Base-by-base conservation (phyloP, 2,797 vertebrate genomes). In the Spatula versicolor region DNA sequence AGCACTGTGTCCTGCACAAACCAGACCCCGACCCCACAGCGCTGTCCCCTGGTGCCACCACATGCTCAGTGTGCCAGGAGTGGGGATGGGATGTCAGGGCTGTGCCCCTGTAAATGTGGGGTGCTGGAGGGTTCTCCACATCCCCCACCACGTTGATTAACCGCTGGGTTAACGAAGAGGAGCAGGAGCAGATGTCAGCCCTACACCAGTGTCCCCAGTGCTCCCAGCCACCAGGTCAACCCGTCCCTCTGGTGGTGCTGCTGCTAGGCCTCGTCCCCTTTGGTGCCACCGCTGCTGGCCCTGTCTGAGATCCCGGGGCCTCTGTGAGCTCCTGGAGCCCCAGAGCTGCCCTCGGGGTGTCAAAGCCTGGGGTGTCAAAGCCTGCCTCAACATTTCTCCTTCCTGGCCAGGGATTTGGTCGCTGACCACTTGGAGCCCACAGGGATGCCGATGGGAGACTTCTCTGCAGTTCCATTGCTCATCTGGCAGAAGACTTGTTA, bases 1-100 rank as follows among this genome's bases (percentile, higher is more conserved):
- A 39, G 35, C 35, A 39, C 37, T 2, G 14, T 26, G 50, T 60
- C 35, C 16, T 37, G 37, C 20, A 21, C 6, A 11, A 50, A 22
- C 11, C 2, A 6, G 35, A 37, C 20, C 14, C 0, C 1, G 7
- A 23, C 54, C 72, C 54, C 20, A 0, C 0, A 11, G 55, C 35
- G 0, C 25, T 63, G 50, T 37, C 48, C 56, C 11, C 37, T 31
- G 1, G 1, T 4, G 60, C n/a, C 67, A 17, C 62, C 22, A 17
- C 0, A 0, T 25, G 37, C 12, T 67, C 33, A 55, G 62, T 14
- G 5, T 20, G 48, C 41, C 50, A 45, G 28, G 41, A 48, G 41
- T 0, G 21, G 39, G 50, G 43, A 33, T 64, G 35, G 66, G 64
- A 66, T 56, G 18, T 66, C 35, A 54, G 58, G 78, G 41, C 75